These are phyloP conservation scores for Papilio demoleus DNA, from an alignment of 2,888 invertebrate genomes.

Conservation along the genomic window DNA sequence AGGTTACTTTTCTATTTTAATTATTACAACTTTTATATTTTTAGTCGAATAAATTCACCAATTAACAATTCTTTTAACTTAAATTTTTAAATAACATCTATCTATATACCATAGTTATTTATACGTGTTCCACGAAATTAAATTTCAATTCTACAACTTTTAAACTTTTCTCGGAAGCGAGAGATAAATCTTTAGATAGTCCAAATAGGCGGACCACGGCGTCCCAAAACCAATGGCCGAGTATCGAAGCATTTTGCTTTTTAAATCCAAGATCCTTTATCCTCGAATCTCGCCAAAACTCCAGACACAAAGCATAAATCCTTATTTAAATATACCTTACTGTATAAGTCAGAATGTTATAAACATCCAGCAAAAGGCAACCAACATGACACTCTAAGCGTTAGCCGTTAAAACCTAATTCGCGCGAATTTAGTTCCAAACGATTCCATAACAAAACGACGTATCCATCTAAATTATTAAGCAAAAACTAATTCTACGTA, in stretches of 20 bases:
- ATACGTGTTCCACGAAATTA: not conserved
- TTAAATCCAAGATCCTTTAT: slow-evolving; percentile 74
- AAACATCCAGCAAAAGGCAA: slow-evolving; percentile 20
- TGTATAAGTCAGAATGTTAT: slow-evolving; percentile 44
- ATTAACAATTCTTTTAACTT: no score
- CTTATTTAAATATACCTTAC: slow-evolving; percentile 81
- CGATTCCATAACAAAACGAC: slow-evolving; percentile 47
- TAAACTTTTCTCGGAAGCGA: slow-evolving; percentile 12
- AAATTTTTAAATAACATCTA: no score
- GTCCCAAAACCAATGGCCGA: slow-evolving; percentile 41
- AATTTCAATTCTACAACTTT: not conserved
- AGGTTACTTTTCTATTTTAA: no score
- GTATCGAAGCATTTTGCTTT: slow-evolving; percentile 57
- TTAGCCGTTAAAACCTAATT: slow-evolving; percentile 35
- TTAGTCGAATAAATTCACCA: no score
- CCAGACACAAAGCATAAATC: slow-evolving; percentile 82
- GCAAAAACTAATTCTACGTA: slow-evolving; percentile 41
- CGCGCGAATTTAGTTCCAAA: slow-evolving; percentile 1
- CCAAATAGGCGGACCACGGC: slow-evolving; percentile 6
- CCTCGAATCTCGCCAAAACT: slow-evolving; percentile 80
- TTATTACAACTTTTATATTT: no score
- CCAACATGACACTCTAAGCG: slow-evolving; percentile 23
- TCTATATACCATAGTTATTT: not conserved
- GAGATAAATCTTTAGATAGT: slow-evolving; percentile 13
- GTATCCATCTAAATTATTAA: slow-evolving; percentile 47